Base-by-base conservation (phyloP, 2,113 vertebrate species). In the Percopsis transmontana region DNA sequence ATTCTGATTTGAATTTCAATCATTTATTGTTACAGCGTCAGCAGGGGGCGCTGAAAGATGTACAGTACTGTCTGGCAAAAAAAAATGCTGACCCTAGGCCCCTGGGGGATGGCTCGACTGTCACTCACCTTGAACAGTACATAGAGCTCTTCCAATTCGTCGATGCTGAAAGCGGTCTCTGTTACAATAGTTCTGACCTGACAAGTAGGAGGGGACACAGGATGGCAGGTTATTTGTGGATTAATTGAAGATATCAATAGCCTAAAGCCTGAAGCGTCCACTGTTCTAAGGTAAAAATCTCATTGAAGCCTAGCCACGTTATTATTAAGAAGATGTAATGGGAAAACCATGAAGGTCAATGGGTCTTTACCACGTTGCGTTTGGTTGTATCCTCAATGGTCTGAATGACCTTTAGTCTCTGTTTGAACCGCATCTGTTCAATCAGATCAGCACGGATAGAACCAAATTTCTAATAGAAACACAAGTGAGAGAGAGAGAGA, bases 341-440 rank as follows among this genome's bases (percentile, higher is more conserved):
- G 13, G 51, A 53, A 48, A 48, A 18, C 4, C 19, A 53, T 42
- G 6, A 12, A 0, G 21, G 10, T 11, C 10, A 41, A 23, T 16
- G 1, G 33, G 58, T 55, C 53, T 91, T 91, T 70, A 99, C 97
- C 93, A 99, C 97, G 0, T 99, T 99, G 72, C 97, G 95, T 69
- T 99, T 99, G 0, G 96, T 99, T 0, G 96, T 98, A 45, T 99
- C 97, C 74, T 99, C 97, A 5, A 99, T 95, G 0, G 95, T 97
- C 85, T 99, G 97, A 79, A 99, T 99, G 62, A 99, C 97, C 67
- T 95, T 93, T 81, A 99, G 93, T 39, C 97, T 94, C 88, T 99
- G 97, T 68, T 97, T 98, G 89, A 99, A 99, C 54, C 97, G 92
- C 97, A 99, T 99, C 81, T 99, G 97, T 72, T 99, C 97, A 58